Percentiles rank a stretch among this genome's conserved stretches.
Conservation (phyloP, 2,797 vertebrate genomes). For the Acrossocheilus wenchowensis region DNA sequence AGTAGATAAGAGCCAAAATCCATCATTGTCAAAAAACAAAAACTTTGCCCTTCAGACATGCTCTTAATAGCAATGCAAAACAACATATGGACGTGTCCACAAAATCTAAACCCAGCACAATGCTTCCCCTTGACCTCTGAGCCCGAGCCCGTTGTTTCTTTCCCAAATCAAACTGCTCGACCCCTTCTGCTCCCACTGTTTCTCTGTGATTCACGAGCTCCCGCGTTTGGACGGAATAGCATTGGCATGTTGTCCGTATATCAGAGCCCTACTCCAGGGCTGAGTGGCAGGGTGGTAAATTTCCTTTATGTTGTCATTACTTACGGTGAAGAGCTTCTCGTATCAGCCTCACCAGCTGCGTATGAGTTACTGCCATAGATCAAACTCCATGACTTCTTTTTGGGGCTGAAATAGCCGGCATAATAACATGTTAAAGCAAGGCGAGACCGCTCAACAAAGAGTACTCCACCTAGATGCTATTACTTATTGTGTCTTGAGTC, state of each 20-base stretch:
- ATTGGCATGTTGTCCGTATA: slow-evolving; percentile 48
- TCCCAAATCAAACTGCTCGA: slow-evolving; percentile 18
- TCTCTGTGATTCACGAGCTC: slow-evolving; percentile 72
- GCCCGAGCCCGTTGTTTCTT: slow-evolving; percentile 45
- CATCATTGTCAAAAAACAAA: neutral
- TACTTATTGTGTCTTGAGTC: slow-evolving; percentile 62
- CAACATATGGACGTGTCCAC: neutral
- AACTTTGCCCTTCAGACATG: neutral
- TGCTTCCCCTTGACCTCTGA: slow-evolving; percentile 67
- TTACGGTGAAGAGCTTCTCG: slow-evolving; percentile 68
- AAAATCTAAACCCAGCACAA: slow-evolving; percentile 1
- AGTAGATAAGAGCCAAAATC: neutral
- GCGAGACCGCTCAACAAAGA: slow-evolving; percentile 56
- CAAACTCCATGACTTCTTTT: slow-evolving; percentile 60
- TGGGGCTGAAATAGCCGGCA: slow-evolving; percentile 53
- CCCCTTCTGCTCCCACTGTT: slow-evolving; percentile 42
- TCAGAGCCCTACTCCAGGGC: slow-evolving; percentile 51
- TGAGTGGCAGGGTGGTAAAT: slow-evolving; percentile 74
- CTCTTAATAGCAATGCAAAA: neutral
- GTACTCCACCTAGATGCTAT: slow-evolving; percentile 63
- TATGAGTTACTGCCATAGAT: slow-evolving; percentile 67
- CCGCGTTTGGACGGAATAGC: slow-evolving; percentile 1
- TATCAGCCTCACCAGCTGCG: slow-evolving; percentile 57
- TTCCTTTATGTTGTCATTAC: slow-evolving; percentile 81
- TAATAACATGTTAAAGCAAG: slow-evolving; percentile 65